Conservation (phyloP, 2,113 vertebrate genomes). For the Ia io region DNA sequence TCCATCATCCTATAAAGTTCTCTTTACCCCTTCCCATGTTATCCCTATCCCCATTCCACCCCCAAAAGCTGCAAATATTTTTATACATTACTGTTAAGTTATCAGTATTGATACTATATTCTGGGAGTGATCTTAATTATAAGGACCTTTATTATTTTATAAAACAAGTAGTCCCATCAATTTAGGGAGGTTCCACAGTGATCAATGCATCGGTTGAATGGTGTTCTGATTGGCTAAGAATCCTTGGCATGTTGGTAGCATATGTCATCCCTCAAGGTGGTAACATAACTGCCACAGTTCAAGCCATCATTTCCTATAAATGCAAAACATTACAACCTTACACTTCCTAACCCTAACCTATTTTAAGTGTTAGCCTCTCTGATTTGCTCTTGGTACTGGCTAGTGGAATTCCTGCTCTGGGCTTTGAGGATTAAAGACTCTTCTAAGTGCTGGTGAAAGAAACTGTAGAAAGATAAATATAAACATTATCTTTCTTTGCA, state of each 20-base stretch:
- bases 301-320: neutral
- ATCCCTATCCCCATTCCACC: neutral
- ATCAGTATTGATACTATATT: neutral
- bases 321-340: neutral
- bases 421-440: neutral
- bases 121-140: neutral
- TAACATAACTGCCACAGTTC: neutral
- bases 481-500: neutral
- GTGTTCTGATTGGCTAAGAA: neutral
- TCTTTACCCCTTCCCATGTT: neutral
- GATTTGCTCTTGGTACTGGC: neutral
- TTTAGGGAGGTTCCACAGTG: neutral
- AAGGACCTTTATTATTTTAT: neutral
- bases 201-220: neutral
- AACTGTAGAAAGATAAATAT: neutral
- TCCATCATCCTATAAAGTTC: neutral
- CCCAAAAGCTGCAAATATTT: neutral
- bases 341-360: neutral
- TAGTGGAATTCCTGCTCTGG: neutral
- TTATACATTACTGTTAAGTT: neutral
- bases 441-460: neutral
- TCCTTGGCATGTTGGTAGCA: neutral
- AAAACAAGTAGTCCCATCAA: neutral
- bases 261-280: neutral
- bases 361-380: neutral